Base-by-base conservation (phyloP, 1,140 invertebrate species). In the Neodiprion virginianus region DNA sequence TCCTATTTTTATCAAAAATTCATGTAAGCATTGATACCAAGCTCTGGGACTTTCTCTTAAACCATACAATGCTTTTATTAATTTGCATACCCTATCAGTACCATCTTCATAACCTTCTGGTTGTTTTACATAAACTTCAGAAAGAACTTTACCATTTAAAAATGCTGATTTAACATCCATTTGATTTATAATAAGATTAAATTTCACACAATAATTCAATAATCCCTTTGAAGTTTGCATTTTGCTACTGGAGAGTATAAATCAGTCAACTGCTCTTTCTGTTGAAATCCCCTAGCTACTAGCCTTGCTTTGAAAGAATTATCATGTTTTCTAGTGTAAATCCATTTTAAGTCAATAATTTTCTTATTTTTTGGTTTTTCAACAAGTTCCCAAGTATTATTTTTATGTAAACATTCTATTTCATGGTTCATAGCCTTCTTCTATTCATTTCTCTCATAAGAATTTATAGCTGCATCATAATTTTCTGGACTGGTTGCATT, bases 111-210 rank as follows among this genome's bases (percentile, higher is more conserved):
- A 86, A 76, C 82, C 85, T 72, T 83, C 28, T 61, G 88, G 85
- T 77, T 86, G 81, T 28, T 86, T 76, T 82, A 89, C 82, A 79
- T 82, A 88, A 9, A 88, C 78, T 78, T 85, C 82, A 71, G 88
- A 86, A 9, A 83, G 79, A 69, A 89, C 72, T 47, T 82, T n/a
- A 40, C 82, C 83, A 80, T 89, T 85, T 70, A 89, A 73, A 71
- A 86, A 87, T 12, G 84, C 83, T 53, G 74, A 85, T 73, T 80
- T 78, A 14, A 88, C 82, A 81, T 89, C 87, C 75, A 88, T 82
- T 73, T 87, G 82, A 11, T 78, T 72, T 0, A 88, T 78, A 49
- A 78, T 69, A 65, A 79, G 78, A 75, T 75, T 75, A 76, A 80
- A 77, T 81, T 80, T 70, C 71, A 78, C 83, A 79, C 78, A 76